A percentile compares a stretch with the other conserved stretches of the same genome.
These are phyloP conservation scores for Agapostemon virescens DNA, from an alignment of 2,888 invertebrate genomes.

Conservation along the genomic window DNA sequence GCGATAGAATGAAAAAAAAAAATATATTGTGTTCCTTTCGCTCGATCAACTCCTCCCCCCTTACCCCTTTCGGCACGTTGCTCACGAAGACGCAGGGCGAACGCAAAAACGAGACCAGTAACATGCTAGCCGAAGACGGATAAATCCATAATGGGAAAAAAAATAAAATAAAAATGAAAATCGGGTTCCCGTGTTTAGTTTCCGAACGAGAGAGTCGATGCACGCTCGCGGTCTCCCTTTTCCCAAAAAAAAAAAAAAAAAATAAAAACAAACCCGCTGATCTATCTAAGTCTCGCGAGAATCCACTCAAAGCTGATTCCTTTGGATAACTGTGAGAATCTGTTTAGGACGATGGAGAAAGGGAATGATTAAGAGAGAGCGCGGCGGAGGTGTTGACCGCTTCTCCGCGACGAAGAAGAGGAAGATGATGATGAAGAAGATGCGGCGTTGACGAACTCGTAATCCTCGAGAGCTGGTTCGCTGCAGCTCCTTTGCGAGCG, in stretches of 20 bases:
- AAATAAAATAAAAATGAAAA: neutral
- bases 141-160: neutral
- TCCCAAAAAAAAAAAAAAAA: neutral
- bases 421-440: neutral
- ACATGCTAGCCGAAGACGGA: conserved; percentile 10
- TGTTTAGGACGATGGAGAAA: conserved; percentile 48
- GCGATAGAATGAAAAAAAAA: conserved; percentile 6
- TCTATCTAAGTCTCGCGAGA: conserved; percentile 30
- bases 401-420: conserved; percentile 2
- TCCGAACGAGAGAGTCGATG: conserved; percentile 33
- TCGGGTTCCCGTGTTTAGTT: conserved; percentile 13
- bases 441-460: neutral
- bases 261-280: neutral
- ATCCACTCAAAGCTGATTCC: conserved; percentile 28
- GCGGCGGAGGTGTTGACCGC: neutral
- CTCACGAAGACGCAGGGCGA: conserved; percentile 20
- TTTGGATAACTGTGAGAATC: conserved; percentile 53
- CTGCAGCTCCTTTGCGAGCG: conserved; percentile 19
- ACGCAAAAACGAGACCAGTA: conserved; percentile 9
- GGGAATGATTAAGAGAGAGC: conserved; percentile 25
- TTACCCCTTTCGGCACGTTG: conserved; percentile 30
- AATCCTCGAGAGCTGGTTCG: conserved; percentile 11
- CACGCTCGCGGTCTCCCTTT: conserved; percentile 35
- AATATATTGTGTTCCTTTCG: conserved; percentile 16
- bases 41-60: conserved; percentile 3